These are phyloP conservation scores for Zaprionus lineosus DNA, from an alignment of 2,888 invertebrate genomes.

Conservation along the genomic window DNA sequence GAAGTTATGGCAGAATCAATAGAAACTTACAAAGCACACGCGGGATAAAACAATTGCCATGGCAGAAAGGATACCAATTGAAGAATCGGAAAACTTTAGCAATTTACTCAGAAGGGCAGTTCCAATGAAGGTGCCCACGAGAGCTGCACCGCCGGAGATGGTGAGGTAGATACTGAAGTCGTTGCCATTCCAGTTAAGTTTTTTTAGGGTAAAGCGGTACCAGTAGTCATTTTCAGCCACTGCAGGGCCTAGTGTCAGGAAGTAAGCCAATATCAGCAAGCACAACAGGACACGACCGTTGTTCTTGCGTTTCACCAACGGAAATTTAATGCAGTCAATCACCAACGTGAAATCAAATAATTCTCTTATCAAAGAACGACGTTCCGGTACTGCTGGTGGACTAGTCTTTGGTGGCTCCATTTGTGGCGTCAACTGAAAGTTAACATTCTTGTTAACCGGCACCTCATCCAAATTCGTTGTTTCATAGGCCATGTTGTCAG, in stretches of 20 bases:
- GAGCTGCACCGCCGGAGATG: slow-evolving; percentile 75
- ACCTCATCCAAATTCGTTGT: slow-evolving; percentile 61
- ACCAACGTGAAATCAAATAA: slow-evolving; percentile 82
- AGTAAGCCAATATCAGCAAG: slow-evolving; percentile 77
- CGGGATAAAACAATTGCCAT: slow-evolving; percentile 78
- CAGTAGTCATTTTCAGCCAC: slow-evolving; percentile 81
- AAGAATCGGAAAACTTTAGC: slow-evolving; percentile 79
- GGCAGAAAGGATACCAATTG: slow-evolving; percentile 81
- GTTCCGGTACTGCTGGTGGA: slow-evolving; percentile 39
- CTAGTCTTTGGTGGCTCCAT: slow-evolving; percentile 53
- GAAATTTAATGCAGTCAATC: slow-evolving; percentile 79
- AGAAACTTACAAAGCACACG: slow-evolving; percentile 77
- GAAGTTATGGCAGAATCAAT: no score
- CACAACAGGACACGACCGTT: slow-evolving; percentile 77
- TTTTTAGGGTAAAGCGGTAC: slow-evolving; percentile 79
- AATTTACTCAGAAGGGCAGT: slow-evolving; percentile 81
- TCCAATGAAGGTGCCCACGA: slow-evolving; percentile 82
- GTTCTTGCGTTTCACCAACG: slow-evolving; percentile 76
- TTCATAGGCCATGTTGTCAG: slow-evolving; percentile 77
- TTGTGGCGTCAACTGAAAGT: slow-evolving; percentile 68
- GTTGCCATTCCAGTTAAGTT: slow-evolving; percentile 82
- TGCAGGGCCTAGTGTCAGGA: slow-evolving; percentile 79
- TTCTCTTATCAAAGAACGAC: slow-evolving; percentile 65
- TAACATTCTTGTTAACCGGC: slow-evolving; percentile 71
- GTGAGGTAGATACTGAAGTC: slow-evolving; percentile 80